Evolutionary conservation across 2,888 invertebrate species (phyloP), one percentile per base, ranked within the genome.

Genomic region (Cinara cedri): DNA sequence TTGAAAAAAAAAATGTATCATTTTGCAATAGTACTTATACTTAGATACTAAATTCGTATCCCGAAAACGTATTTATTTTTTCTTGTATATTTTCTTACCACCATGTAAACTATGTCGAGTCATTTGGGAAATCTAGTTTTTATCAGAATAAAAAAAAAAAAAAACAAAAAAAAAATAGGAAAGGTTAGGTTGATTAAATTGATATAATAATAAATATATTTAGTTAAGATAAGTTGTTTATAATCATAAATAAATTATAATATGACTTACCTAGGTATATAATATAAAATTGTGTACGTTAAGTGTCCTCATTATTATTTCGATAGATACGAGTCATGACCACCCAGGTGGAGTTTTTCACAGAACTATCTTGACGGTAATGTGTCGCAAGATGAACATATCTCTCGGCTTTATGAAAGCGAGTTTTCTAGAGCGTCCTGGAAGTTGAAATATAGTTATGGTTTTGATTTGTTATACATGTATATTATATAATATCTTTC

Each of bases 71-170:
- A 34, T 34, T 4, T 34, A 34, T 34, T 60, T 46, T 21, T 44
- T 65, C 14, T 49, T 10, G n/a, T 62, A 26, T 62, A 26, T 34
- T 66, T 49, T 49, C 24, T 66, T 66, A 21, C 16, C 16, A n/a
- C n/a, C n/a, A n/a, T n/a, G n/a, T 65, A 16, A 66, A 24, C 24
- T 26, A 24, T 19, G 11, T 49, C 1, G 1, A 24, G 34, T 46
- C 66, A 11, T 49, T 66, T 66, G 66, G 66, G 66, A 66, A 66
- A 66, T 49, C 46, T 49, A 34, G 13, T 51, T 26, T 49, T 11
- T 51, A 11, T 34, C 68, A 13, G 26, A 8, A 9, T 34, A 1
- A 1, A 51, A 51, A 51, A 68, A 66, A n/a, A 11, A 21, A 51
- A 51, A 51, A 68, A 66, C 10, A 11, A 21, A 54, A 54, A n/a